phyloP scores from a whole-genome alignment of 1,140 invertebrate species.

The Zaprionus davidi region DNA sequence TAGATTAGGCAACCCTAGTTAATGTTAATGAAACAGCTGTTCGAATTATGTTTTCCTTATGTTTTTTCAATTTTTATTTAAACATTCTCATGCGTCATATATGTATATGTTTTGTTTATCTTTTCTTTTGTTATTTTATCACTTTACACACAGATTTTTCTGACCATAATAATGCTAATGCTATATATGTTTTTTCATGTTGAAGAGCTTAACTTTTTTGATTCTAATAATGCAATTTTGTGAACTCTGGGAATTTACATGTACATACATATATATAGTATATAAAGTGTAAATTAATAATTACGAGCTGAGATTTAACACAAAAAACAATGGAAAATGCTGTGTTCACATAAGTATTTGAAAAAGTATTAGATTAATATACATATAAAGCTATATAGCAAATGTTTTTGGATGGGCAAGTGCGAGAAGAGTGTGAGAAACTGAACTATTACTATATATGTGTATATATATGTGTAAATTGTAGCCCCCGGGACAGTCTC shows the following conservation, averaged over 20 bases:
- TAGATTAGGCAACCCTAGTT: background rate
- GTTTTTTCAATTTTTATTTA: constrained; percentile 22
- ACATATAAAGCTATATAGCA: constrained; percentile 80
- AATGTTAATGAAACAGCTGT: background rate
- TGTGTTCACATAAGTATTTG: constrained; percentile 11
- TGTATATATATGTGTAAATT: constrained; percentile 45
- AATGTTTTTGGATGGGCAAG: constrained; percentile 39
- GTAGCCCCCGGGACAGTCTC: constrained; percentile 49
- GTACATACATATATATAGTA: constrained; percentile 19
- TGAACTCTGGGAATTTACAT: constrained; percentile 31
- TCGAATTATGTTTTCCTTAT: background rate
- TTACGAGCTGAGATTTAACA: background rate
- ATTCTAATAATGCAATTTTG: constrained; percentile 17
- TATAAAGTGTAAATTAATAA: constrained; percentile 8
- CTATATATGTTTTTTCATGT: constrained; percentile 21
- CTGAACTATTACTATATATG: constrained; percentile 12
- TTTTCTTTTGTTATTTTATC: constrained; percentile 31
- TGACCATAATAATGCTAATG: constrained; percentile 48
- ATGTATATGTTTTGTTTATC: constrained; percentile 11
- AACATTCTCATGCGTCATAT: constrained; percentile 15
- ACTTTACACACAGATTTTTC: constrained; percentile 46
- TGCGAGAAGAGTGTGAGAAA: background rate
- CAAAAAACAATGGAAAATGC: constrained; percentile 4
- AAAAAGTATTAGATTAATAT: constrained; percentile 57
- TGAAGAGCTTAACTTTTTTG: constrained; percentile 5